phyloP scores from a whole-genome alignment of 30 jellyfish, hydroid and myxozoan genomes.

The Nemopilema nomurai region DNA sequence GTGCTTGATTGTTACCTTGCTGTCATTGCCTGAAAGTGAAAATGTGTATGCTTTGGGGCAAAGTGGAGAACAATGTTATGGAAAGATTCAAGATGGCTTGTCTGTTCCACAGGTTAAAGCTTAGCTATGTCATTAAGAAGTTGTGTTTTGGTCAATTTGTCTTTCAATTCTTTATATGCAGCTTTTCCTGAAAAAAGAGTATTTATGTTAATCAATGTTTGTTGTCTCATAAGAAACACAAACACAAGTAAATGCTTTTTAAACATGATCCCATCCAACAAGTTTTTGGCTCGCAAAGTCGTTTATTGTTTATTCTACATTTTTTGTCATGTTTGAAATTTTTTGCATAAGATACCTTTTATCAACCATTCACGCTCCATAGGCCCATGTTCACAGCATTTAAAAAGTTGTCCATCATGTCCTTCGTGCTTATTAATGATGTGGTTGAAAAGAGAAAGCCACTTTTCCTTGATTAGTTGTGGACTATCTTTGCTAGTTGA shows the following conservation, averaged over 20 bases:
- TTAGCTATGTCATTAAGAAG: constrained; percentile 18
- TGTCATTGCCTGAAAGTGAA: constrained; percentile 11
- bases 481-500: constrained; percentile 31
- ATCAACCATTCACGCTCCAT: constrained; percentile 33
- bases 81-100: constrained; percentile 32
- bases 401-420: constrained; percentile 7
- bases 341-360: constrained; percentile 12
- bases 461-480: constrained; percentile 31
- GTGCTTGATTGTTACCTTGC: constrained; percentile 12
- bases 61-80: constrained; percentile 24
- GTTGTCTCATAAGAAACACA: neutral
- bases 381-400: constrained; percentile 26
- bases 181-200: constrained; percentile 7
- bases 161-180: constrained; percentile 22
- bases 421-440: constrained; percentile 25
- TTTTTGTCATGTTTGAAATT: neutral
- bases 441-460: constrained; percentile 52
- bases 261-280: neutral
- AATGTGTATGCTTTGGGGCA: constrained; percentile 44
- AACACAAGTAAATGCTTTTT: neutral
- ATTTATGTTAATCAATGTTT: neutral
- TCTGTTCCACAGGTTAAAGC: constrained; percentile 18
- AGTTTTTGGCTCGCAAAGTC: neutral
- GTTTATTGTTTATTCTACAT: neutral
- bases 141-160: constrained; percentile 16